These are phyloP conservation scores for Liparis tanakae DNA, from an alignment of 2,797 vertebrate genomes.

Conservation along the genomic window DNA sequence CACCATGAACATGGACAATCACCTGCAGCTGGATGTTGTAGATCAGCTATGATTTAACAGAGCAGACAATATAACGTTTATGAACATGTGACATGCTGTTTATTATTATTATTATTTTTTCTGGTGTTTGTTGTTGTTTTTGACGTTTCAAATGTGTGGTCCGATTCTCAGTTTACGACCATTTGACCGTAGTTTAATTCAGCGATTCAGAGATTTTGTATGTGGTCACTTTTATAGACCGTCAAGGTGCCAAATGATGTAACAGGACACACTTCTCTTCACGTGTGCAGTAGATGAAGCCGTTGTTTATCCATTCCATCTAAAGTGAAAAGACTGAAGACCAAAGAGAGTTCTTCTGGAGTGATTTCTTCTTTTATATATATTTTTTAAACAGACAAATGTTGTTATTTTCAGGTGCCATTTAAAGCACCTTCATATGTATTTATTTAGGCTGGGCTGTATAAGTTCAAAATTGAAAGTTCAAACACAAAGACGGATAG, in stretches of 20 bases:
- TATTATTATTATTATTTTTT: neutral
- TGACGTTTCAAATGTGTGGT: conserved; percentile 29
- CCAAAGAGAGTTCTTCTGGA: conserved; percentile 52
- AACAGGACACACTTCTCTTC: conserved; percentile 27
- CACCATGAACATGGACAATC: conserved; percentile 44
- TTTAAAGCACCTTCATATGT: conserved; percentile 22
- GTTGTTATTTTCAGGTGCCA: conserved; percentile 3
- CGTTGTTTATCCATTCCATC: conserved; percentile 24
- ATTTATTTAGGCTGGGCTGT: conserved; percentile 33
- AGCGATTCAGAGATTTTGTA: conserved; percentile 23
- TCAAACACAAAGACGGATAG: conserved; percentile 14
- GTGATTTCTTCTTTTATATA: neutral
- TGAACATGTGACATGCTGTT: conserved; percentile 34
- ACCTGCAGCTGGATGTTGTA: conserved; percentile 35
- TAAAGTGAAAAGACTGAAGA: conserved; percentile 45
- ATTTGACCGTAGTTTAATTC: conserved; percentile 25
- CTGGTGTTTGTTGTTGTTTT: conserved; percentile 43
- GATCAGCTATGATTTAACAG: conserved; percentile 34
- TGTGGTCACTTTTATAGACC: conserved; percentile 39
- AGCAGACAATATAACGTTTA: conserved; percentile 52
- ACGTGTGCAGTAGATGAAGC: conserved; percentile 29
- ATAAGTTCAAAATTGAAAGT: conserved; percentile 56
- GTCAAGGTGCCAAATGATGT: conserved; percentile 49
- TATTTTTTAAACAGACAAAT: conserved; percentile 7
- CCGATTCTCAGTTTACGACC: conserved; percentile 24